Evolutionary conservation across 2,888 invertebrate species (phyloP), one percentile per base, ranked within the genome.

Genomic region (Cremastinae sp.): DNA sequence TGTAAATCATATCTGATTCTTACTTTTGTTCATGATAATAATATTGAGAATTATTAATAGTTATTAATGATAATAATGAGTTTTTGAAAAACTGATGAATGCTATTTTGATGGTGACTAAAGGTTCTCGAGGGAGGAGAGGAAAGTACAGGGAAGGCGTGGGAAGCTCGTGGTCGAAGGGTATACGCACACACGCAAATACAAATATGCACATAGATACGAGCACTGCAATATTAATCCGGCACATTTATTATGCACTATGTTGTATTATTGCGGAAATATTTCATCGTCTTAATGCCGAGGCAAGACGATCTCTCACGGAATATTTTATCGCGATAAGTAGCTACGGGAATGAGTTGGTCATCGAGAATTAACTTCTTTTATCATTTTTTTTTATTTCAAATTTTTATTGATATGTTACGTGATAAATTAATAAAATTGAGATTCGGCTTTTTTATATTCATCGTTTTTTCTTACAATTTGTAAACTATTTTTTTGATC

Each of bases 311-410:
- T 83, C 81, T 81, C 65, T 79, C 78, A 79, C 69, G 72, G 78
- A 78, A 70, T 79, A 78, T 81, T 85, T 84, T 84, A 84, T 85
- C 85, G 81, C 79, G 85, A 84, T 85, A 84, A 82, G 85, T 83
- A 83, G 82, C 83, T 72, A 64, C 73, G 58, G 74, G 74, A 68
- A 58, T 68, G 72, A 71, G 59, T 51, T 74, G 73, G 64, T 75
- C 73, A 80, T 80, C 59, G 78, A 41, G 79, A 76, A 81, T 81
- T 80, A 80, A 64, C 72, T 68, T 74, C 78, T 80, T 78, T 66
- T 37, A 47, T 51, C 51, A 1, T 51, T 35, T 35, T 70, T 69
- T 20, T 58, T 39, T 37, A 18, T 22, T 35, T 51, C 14, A 53
- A 56, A 47, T 10, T 41, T 49, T 64, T 55, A 41, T 39, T 43